Percentiles rank a stretch among this genome's conserved stretches.
phyloP scores from a whole-genome alignment of 1,140 invertebrate genomes.

The Scaptodrosophila lebanonensis region DNA sequence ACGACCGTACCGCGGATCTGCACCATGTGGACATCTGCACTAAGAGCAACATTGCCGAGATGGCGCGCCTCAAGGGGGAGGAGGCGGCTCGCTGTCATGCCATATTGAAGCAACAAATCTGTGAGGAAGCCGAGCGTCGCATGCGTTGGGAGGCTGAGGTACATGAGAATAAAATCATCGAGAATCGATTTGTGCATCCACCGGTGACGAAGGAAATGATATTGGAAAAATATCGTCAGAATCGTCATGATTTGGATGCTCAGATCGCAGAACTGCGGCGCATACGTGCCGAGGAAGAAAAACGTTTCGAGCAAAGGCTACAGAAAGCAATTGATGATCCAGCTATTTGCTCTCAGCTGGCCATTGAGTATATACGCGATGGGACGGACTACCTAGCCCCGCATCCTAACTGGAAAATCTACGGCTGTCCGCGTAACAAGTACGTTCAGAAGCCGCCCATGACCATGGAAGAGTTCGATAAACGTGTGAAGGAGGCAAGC shows the following conservation, averaged over 20 bases:
- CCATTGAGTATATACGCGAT: conserved; percentile 38
- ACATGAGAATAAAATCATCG: conserved; percentile 56
- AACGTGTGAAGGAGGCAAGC: conserved; percentile 6
- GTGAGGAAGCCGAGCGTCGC: conserved; percentile 51
- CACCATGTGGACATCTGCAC: conserved; percentile 56
- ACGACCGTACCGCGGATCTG: conserved; percentile 59
- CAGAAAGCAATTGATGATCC: conserved; percentile 54
- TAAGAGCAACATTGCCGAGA: conserved; percentile 48
- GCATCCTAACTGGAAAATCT: conserved; percentile 65
- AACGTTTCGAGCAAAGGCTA: conserved; percentile 35
- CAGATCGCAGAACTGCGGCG: conserved; percentile 60
- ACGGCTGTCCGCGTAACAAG: conserved; percentile 43
- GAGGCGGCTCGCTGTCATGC: conserved; percentile 46
- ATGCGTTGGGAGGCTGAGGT: conserved; percentile 43
- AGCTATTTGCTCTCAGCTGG: conserved; percentile 40
- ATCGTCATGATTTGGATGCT: conserved; percentile 45
- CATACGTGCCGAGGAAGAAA: conserved; percentile 49
- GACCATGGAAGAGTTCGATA: conserved; percentile 12
- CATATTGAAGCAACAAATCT: conserved; percentile 50
- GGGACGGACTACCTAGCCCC: conserved; percentile 49
- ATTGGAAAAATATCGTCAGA: conserved; percentile 18
- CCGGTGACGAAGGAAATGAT: conserved; percentile 45
- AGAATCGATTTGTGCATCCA: conserved; percentile 61
- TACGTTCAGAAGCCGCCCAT: conserved; percentile 31
- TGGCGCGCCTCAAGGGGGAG: conserved; percentile 27